phyloP scores from a whole-genome alignment of 2,888 invertebrate genomes.

The Neelides folsomi region DNA sequence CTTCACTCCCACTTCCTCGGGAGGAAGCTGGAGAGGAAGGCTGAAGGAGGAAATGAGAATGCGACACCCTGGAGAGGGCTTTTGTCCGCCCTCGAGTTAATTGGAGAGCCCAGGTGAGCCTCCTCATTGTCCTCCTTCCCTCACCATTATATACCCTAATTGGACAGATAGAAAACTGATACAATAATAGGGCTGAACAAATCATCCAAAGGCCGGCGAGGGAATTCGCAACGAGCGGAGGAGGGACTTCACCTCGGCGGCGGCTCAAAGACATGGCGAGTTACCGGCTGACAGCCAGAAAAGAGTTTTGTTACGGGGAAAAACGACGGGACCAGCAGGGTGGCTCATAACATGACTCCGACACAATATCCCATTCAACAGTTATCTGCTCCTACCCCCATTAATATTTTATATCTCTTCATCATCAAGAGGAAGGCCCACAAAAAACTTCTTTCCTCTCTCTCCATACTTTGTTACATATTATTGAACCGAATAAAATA shows the following conservation, averaged over 20 bases:
- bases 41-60: constrained; percentile 13
- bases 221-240: background rate
- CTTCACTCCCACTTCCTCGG: background rate
- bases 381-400: constrained; percentile 7
- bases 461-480: background rate
- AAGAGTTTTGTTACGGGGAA: constrained; percentile 16
- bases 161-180: constrained; percentile 16
- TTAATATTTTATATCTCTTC: constrained; percentile 11
- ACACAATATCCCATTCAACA: constrained; percentile 12
- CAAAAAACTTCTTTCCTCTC: background rate
- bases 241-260: constrained; percentile 8
- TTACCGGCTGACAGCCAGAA: constrained; percentile 19
- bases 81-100: constrained; percentile 17
- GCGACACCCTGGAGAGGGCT: constrained; percentile 13
- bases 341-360: constrained; percentile 17
- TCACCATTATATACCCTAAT: constrained; percentile 9
- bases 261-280: constrained; percentile 9
- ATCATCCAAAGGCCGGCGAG: background rate
- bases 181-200: constrained; percentile 9
- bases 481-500: constrained; percentile 1
- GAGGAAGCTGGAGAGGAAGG: constrained; percentile 4
- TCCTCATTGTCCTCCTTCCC: constrained; percentile 8
- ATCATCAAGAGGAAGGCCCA: constrained; percentile 5
- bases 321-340: constrained; percentile 13
- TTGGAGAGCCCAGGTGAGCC: constrained; percentile 18